phyloP scores from a whole-genome alignment of 1,140 invertebrate genomes.

The Pectinophora gossypiella region DNA sequence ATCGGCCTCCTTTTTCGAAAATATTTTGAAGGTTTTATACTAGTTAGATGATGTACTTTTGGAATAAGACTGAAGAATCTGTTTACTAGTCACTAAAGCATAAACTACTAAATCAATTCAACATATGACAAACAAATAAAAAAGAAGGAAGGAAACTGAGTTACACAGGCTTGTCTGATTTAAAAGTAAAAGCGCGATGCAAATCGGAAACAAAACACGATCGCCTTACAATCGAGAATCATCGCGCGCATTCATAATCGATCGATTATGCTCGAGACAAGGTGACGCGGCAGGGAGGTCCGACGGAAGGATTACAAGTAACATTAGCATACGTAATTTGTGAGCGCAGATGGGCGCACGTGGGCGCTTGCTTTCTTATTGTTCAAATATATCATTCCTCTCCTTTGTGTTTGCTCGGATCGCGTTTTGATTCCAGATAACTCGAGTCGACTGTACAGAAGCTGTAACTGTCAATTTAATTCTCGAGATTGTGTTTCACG shows the following conservation, averaged over 20 bases:
- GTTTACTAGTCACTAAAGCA: too few species aligned
- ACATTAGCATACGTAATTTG: conserved; percentile 52
- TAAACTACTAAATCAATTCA: too few species aligned
- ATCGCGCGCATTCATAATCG: conserved; percentile 38
- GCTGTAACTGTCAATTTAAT: conserved; percentile 22
- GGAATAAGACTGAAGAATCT: too few species aligned
- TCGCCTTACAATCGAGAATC: conserved; percentile 20
- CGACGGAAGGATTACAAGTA: conserved; percentile 46
- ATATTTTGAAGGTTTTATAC: too few species aligned
- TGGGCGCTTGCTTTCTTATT: conserved; percentile 46
- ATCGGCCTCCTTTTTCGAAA: too few species aligned
- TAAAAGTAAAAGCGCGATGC: conserved; percentile 2
- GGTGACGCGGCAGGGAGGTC: conserved; percentile 37
- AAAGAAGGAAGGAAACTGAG: neutral
- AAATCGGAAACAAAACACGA: conserved; percentile 4
- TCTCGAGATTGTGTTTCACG: conserved; percentile 23
- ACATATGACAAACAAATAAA: neutral
- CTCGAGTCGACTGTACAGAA: conserved; percentile 32
- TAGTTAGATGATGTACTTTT: too few species aligned
- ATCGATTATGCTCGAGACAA: conserved; percentile 48
- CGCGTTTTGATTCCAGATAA: conserved; percentile 24
- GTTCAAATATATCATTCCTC: conserved; percentile 32
- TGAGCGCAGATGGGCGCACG: conserved; percentile 41
- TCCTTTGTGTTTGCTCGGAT: conserved; percentile 19
- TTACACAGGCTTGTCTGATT: neutral